Evolutionary conservation across 2,113 vertebrate genomes (phyloP), one percentile per base, ranked within the genome.

Genomic region (Limanda limanda): DNA sequence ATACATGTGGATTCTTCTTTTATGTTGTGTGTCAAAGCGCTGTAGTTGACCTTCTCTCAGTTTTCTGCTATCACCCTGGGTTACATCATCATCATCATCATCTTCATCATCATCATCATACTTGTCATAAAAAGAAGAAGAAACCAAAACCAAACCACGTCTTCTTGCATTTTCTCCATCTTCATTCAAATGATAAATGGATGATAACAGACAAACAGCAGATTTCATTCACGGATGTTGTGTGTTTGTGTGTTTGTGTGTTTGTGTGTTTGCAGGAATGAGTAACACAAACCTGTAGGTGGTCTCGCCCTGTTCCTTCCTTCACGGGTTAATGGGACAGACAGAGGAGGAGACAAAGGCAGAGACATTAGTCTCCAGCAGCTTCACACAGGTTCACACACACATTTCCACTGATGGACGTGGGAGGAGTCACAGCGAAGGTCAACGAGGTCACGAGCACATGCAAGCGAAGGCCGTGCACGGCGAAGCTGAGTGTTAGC

Each of bases 261-360:
- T 60, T 58, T 77, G 18, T 80, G 27, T 80, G 27, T 60, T 62
- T 77, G 66, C 20, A 59, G 42, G 20, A 25, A 62, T 20, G 55
- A 45, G 68, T 78, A 11, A 37, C 87, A 93, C 92, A 91, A 88
- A 93, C 92, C 92, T 93, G 92, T 89, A 89, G 18, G 88, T 84
- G n/a, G 89, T 82, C 82, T 93, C 92, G 21, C 92, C 91, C 84
- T 93, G 92, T 76, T 93, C 92, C 91, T 93, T 93, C 86, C 92
- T 93, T 92, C 82, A 92, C 0, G 35, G 78, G 86, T 92, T 91
- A 93, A 88, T 91, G 87, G 75, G 83, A 87, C 0, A 78, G 78
- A 91, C 63, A 88, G 78, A 48, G 48, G 79, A 91, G 61, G 79
- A 91, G 86, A 92, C 81, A 93, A 89, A 88, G 81, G 74, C 70